Evolutionary conservation across 2,888 invertebrate genomes (phyloP), one percentile per base, ranked within the genome.

Genomic region (Steinernema scapterisci): DNA sequence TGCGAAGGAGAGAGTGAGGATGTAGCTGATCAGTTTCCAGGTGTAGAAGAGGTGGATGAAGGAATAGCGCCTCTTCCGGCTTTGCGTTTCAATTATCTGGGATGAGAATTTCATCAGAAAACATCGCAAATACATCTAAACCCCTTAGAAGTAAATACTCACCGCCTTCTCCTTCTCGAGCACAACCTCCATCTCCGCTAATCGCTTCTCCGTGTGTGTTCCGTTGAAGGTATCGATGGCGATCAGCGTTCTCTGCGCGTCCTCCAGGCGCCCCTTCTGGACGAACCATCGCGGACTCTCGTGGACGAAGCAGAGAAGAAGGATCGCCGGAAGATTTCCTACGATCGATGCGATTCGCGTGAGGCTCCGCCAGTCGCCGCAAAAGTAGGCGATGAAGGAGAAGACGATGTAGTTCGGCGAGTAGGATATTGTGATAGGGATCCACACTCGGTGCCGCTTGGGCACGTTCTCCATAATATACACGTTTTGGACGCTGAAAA

Each of bases 401-500:
- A 63, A 63, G 63, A 63, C 25, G 25, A 63, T 63, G 31, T 63
- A 63, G 63, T 63, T 63, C 9, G 54, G 51, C 9, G 72, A 72
- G n/a, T 63, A 73, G 63, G 63, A 63, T 7, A 63, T 16, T 1
- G 27, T 13, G 31, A 27, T 63, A 1, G 27, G 27, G 16, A 25
- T 63, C 63, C 63, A 63, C 31, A 63, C 63, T 23, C 63, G 63
- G 63, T 63, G 63, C 63, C n/a, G 27, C 16, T 63, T 63, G 11
- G 63, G 63, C 31, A 63, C 27, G 19, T 63, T 63, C 63, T 63
- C 63, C 63, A 31, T 27, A 27, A 63, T 76, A 43, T 76, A 77
- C 48, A 77, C 77, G 51, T 74, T 52, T 44, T 76, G 70, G 27
- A 73, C 74, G 43, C 73, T 75, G 70, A 70, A 70, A 25, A 63